Evolutionary conservation across 2,888 invertebrate genomes (phyloP).

Genomic region (Blastobasis adustella): DNA sequence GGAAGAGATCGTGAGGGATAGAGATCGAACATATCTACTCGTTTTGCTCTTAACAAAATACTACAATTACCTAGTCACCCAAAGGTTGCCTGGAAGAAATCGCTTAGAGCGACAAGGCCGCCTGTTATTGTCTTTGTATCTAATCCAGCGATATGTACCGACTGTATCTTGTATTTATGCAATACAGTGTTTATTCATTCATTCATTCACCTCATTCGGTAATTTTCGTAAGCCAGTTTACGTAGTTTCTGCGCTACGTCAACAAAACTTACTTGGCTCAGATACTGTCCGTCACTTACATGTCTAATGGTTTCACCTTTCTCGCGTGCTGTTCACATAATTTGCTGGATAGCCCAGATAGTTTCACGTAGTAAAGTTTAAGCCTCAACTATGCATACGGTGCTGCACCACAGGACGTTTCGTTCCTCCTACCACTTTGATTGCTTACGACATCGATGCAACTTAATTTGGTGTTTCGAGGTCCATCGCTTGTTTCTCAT

Average conservation of each 20-base stretch:
- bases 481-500: not conserved
- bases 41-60: too few species aligned
- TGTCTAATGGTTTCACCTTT: not conserved
- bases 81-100: too few species aligned
- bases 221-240: not conserved
- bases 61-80: too few species aligned
- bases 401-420: slow-evolving; percentile 18
- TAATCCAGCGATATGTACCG: too few species aligned
- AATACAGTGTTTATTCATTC: too few species aligned
- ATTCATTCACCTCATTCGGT: not conserved
- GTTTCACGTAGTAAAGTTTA: slow-evolving; percentile 24
- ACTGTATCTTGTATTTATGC: too few species aligned
- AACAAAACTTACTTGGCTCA: not conserved
- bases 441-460: not conserved
- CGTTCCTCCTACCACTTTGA: slow-evolving; percentile 12
- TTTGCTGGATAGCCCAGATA: slow-evolving; percentile 29
- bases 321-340: slow-evolving; percentile 30
- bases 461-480: not conserved
- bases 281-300: not conserved
- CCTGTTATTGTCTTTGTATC: too few species aligned
- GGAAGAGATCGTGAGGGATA: too few species aligned
- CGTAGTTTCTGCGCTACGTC: slow-evolving; percentile 3
- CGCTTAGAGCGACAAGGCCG: too few species aligned
- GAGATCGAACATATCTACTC: too few species aligned
- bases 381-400: slow-evolving; percentile 25